Conservation (phyloP, 2,797 vertebrate genomes). For the Premnoplex brunnescens region DNA sequence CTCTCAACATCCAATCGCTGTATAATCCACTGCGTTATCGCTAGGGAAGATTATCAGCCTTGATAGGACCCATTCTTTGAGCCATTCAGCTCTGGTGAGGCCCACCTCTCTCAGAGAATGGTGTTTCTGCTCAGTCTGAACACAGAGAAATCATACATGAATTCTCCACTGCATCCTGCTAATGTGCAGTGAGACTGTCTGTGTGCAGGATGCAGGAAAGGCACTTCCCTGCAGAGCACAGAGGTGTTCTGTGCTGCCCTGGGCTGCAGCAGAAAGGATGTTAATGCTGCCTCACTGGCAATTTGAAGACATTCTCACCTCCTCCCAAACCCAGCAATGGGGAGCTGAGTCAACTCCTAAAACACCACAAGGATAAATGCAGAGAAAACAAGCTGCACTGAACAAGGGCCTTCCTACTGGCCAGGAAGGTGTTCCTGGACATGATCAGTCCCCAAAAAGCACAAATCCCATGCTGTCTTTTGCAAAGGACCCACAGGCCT, state of each 20-base stretch:
- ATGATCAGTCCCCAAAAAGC: not conserved
- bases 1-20: conserved; percentile 29
- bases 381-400: not conserved
- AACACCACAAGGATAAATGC: rapidly evolving
- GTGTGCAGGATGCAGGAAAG: not conserved
- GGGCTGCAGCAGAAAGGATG: not conserved
- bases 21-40: conserved; percentile 39
- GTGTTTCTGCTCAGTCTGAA: not conserved
- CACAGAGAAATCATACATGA: not conserved
- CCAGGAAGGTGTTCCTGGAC: not conserved
- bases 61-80: conserved; percentile 43
- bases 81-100: conserved; percentile 18
- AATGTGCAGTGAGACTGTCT: not conserved
- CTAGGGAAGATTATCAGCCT: conserved; percentile 52
- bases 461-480: not conserved
- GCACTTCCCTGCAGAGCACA: not conserved
- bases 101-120: not conserved
- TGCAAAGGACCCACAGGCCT: not conserved
- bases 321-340: not conserved
- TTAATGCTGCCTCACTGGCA: rapidly evolving
- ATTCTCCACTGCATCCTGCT: not conserved
- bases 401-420: not conserved
- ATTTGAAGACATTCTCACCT: not conserved
- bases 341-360: rapidly evolving
- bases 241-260: not conserved